Evolutionary conservation across 2,113 vertebrate species (phyloP).

Genomic region (Megaptera novaeangliae): DNA sequence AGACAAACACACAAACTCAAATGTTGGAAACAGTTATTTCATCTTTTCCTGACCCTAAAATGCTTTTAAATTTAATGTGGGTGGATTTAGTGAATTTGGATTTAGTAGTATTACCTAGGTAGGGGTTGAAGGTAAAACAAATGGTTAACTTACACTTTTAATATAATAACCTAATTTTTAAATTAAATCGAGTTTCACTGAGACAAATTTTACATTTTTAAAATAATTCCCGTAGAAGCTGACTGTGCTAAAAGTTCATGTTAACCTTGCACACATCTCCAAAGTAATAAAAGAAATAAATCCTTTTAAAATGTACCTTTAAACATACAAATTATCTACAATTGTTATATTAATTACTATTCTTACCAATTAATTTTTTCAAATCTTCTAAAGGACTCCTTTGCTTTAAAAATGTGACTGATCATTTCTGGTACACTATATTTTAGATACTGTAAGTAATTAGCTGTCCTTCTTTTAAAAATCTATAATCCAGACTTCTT

Average conservation of each 20-base stretch:
- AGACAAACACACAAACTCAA: constrained; percentile 23
- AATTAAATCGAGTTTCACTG: neutral
- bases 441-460: constrained; percentile 37
- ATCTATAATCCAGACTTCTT: constrained; percentile 41
- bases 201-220: neutral
- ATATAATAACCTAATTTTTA: neutral
- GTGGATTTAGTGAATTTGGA: neutral
- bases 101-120: neutral
- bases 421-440: neutral
- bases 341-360: neutral
- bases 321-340: neutral
- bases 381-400: constrained; percentile 3
- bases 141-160: neutral
- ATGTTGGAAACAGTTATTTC: neutral
- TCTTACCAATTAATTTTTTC: constrained; percentile 11
- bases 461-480: constrained; percentile 37
- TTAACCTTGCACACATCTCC: neutral
- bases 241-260: neutral
- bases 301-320: neutral
- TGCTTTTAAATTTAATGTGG: neutral
- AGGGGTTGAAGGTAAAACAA: neutral
- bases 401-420: constrained; percentile 26
- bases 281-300: constrained; percentile 1
- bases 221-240: neutral
- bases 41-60: constrained; percentile 2